Evolutionary conservation across 2,797 vertebrate species (phyloP).

Genomic region (Pangasius larnaudii): DNA sequence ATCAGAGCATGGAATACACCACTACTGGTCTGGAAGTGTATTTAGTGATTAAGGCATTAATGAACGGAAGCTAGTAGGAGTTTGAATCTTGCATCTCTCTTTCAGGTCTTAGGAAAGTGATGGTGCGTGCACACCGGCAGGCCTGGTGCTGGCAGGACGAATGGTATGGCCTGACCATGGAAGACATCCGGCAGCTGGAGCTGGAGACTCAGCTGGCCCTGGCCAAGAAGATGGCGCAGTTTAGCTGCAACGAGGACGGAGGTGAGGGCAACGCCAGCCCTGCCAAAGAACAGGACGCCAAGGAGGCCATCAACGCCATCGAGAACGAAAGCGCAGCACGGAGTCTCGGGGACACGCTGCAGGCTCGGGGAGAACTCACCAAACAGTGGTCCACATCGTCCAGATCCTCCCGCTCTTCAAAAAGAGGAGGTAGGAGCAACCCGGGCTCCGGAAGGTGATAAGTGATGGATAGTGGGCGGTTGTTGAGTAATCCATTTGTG

Average conservation of each 20-base stretch:
- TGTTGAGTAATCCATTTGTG: neutral
- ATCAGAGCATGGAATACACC: neutral
- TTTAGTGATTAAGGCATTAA: neutral
- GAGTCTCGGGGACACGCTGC: conserved; percentile 70
- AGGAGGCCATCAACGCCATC: conserved; percentile 73
- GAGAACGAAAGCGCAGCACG: conserved; percentile 72
- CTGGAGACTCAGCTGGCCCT: conserved; percentile 93
- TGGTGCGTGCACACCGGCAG: conserved; percentile 96
- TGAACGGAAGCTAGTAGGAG: neutral
- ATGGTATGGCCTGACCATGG: conserved; percentile 95
- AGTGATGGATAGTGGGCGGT: neutral
- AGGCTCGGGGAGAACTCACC: conserved; percentile 84
- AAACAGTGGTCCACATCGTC: conserved; percentile 99
- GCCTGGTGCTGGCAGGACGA: conserved; percentile 99
- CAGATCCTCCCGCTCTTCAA: conserved; percentile 92
- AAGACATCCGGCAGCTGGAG: conserved; percentile 93
- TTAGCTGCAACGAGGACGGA: conserved; percentile 81
- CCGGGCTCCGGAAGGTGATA: neutral
- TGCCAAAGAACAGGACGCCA: conserved; percentile 74
- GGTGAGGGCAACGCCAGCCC: conserved; percentile 74
- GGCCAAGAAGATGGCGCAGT: conserved; percentile 96
- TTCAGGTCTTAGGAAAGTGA: conserved; percentile 92
- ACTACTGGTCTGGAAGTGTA: neutral
- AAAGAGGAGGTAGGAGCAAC: conserved; percentile 84
- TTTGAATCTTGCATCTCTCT: neutral